Evolutionary conservation across 1,140 invertebrate genomes (phyloP).

Genomic region (Drosophila kikkawai): DNA sequence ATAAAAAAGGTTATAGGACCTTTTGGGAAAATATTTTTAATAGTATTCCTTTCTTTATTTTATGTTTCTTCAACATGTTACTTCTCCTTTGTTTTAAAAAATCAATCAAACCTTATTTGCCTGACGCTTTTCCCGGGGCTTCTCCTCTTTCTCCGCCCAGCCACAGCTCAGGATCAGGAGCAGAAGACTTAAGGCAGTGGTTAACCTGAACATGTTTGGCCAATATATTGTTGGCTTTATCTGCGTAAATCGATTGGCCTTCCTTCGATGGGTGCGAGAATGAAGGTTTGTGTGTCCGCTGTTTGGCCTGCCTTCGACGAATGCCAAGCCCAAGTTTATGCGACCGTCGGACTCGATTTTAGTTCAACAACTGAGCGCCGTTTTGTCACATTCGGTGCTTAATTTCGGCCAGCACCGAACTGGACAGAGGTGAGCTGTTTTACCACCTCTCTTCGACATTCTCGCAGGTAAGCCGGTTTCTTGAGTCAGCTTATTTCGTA

Average conservation of each 20-base stretch:
- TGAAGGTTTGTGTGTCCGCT: constrained; percentile 28
- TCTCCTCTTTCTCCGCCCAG: constrained; percentile 23
- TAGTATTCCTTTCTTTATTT: background rate
- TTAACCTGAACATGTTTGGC: constrained; percentile 42
- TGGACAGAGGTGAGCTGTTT: constrained; percentile 30
- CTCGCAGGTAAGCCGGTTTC: constrained; percentile 72
- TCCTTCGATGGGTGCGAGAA: constrained; percentile 48
- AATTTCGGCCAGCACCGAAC: constrained; percentile 48
- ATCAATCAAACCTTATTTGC: constrained; percentile 44
- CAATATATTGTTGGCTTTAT: constrained; percentile 6
- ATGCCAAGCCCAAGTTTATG: constrained; percentile 55
- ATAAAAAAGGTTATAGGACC: background rate
- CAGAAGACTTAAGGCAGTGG: constrained; percentile 28
- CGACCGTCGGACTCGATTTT: constrained; percentile 69
- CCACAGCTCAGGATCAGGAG: constrained; percentile 31
- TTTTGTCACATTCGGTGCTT: constrained; percentile 65
- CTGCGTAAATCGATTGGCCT: constrained; percentile 62
- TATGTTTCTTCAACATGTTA: too few species aligned
- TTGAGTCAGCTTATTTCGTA: constrained; percentile 33
- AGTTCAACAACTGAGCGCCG: constrained; percentile 63
- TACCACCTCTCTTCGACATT: constrained; percentile 35
- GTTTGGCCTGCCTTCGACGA: constrained; percentile 20
- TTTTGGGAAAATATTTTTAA: background rate
- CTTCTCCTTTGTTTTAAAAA: background rate
- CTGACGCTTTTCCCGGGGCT: constrained; percentile 48